Base-by-base conservation (phyloP, 2,888 invertebrate species). In the Melangyna quadrimaculata region DNA sequence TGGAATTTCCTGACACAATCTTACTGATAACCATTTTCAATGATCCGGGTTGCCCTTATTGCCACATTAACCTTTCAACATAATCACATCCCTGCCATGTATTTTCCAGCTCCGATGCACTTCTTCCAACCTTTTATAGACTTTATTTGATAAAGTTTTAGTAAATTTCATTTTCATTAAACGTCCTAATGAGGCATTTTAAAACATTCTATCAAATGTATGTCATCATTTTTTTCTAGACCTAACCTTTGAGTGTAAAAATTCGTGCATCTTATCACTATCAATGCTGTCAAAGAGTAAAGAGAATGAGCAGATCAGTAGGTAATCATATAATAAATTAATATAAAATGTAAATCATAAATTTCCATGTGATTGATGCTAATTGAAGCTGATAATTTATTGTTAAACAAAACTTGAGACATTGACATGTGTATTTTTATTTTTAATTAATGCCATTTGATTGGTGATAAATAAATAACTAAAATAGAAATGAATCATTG, bases 281-380 rank as follows among this genome's bases (percentile, higher is more conserved):
- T 0, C 5, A 2, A 8, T 1, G 8, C 22, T 61, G 22, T 37
- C 37, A 27, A 24, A 12, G 8, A 0, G 4, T 22, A 27, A 24
- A 12, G 8, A 0, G 4, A 24, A 14, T n/a, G 12, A 53, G 27
- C 12, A 22, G n/a, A n/a, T n/a, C n/a, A n/a, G n/a, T n/a, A n/a
- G n/a, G 6, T 57, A 37, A 24, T 24, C 40, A 40, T 3, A 19
- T 40, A n/a, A 17, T 43, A 17, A 27, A 24, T 43, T 17, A 17
- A 63, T 43, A 24, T 27, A 9, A 43, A 40, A 27, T 63, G 63
- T 43, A 27, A 40, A 27, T n/a, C 10, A 43, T 63, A 27, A 63
- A 63, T 43, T 27, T 1, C 10, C 63, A 63, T 63, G 40, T 63
- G 43, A 63, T 63, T 63, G 63, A 43, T 43, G 43, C 43, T 63